Evolutionary conservation across 2,888 invertebrate species (phyloP), one percentile per base, ranked within the genome.

Genomic region (Chrysolina americana): DNA sequence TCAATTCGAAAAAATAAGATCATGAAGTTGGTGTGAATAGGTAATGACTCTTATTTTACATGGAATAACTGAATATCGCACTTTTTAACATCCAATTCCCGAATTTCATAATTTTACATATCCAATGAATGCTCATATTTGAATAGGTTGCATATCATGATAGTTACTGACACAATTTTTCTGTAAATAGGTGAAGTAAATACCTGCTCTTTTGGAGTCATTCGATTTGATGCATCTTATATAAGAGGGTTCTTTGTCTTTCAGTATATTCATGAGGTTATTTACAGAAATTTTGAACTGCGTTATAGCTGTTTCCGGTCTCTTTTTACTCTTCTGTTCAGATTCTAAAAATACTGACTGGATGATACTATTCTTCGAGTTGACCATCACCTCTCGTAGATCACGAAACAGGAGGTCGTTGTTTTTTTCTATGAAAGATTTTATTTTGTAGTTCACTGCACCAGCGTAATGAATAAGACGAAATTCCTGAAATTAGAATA

Each of bases 211-310:
- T 87, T 97, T 96, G 83, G 91, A 90, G 84, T 97, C 96, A 85
- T 98, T 98, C 2, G 98, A 97, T 86, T 98, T 98, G 86, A 98
- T 97, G 87, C 97, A 98, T 71, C 98, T 91, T 81, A 98, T 95
- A 87, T 98, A 98, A 2, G 96, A 96, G 0, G 97, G 97, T 86
- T 97, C 96, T 89, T 98, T 98, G 84, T 94, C 94, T 92, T 94
- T 94, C n/a, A 98, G 90, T 83, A 96, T 97, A 70, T 93, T 94
- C 92, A 97, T 95, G 48, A 98, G 90, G 84, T 96, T 94, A 84
- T 94, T 94, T 70, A 98, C 89, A 36, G 96, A 96, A 83, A 91
- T 93, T 87, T 95, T 96, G 89, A 98, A 98, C 88, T 98, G 96
- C 0, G 96, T 95, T 72, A 95, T 93, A 10, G 96, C 97, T 0